Evolutionary conservation across 1,140 invertebrate genomes (phyloP).

Genomic region (Papilio xuthus): DNA sequence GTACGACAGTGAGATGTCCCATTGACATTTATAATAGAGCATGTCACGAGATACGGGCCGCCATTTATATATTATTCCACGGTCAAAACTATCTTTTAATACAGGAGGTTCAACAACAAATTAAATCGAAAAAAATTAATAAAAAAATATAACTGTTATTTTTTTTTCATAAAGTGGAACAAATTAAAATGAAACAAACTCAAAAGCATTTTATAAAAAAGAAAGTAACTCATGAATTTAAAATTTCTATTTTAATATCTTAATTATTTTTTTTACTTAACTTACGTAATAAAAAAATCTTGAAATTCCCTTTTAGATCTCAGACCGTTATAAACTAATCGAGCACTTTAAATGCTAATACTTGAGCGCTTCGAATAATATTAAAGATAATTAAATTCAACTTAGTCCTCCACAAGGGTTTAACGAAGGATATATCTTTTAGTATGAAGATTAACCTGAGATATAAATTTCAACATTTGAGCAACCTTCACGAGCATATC

Average conservation of each 20-base stretch:
- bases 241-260: not conserved
- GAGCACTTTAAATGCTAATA: slow-evolving; percentile 28
- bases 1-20: slow-evolving; percentile 40
- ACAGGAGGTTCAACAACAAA: not conserved
- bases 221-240: not conserved
- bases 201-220: not conserved
- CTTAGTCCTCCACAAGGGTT: slow-evolving; percentile 8
- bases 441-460: slow-evolving; percentile 36
- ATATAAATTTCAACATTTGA: slow-evolving; percentile 35
- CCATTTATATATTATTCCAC: slow-evolving; percentile 25
- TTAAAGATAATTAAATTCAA: slow-evolving; percentile 26
- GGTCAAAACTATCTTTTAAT: not conserved
- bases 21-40: slow-evolving; percentile 42
- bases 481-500: slow-evolving; percentile 35
- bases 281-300: slow-evolving; percentile 18
- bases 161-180: not conserved
- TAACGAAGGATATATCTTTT: slow-evolving; percentile 24
- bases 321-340: slow-evolving; percentile 16
- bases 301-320: not conserved
- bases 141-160: too few species aligned
- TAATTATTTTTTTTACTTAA: not conserved
- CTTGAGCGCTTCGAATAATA: slow-evolving; percentile 15
- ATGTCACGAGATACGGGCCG: slow-evolving; percentile 43
- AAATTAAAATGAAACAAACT: not conserved
- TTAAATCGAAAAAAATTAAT: not conserved